A percentile compares a stretch with the other conserved stretches of the same genome.
Conservation (phyloP, 2,113 vertebrate genomes). For the Phalacrocorax aristotelis region DNA sequence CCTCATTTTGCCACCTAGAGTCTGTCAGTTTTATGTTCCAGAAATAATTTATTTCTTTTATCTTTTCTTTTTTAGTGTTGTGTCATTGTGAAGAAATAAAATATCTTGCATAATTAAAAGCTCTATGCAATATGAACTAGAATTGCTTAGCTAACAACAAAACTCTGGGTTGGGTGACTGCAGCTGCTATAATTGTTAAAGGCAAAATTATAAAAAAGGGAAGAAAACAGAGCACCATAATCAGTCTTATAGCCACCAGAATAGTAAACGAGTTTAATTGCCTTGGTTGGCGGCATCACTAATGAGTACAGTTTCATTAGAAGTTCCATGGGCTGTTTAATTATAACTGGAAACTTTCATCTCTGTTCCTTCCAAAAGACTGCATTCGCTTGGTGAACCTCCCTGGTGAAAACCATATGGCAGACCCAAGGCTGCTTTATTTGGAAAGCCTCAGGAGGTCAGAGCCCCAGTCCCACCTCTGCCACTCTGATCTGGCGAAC, state of each 20-base stretch:
- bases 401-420: not conserved
- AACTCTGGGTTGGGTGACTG: not conserved
- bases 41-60: slow-evolving; percentile 5
- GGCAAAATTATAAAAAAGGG: not conserved
- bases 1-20: not conserved
- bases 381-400: not conserved
- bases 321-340: not conserved
- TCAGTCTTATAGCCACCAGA: not conserved
- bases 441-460: not conserved
- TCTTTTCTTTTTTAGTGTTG: not conserved
- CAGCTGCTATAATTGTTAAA: slow-evolving; percentile 41
- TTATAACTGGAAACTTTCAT: not conserved
- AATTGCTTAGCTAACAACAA: slow-evolving; percentile 5
- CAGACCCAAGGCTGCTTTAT: not conserved
- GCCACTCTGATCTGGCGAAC: too few relatives aligned
- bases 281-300: not conserved
- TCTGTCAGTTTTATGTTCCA: not conserved
- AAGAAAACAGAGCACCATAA: not conserved
- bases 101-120: slow-evolving; percentile 15
- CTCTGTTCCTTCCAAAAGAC: not conserved
- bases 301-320: slow-evolving; percentile 18
- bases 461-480: not conserved
- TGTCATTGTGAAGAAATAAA: slow-evolving; percentile 28
- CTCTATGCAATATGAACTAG: not conserved
- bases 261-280: slow-evolving; percentile 21